Conservation (phyloP, 2,888 invertebrate species). For the Tipula unca region DNA sequence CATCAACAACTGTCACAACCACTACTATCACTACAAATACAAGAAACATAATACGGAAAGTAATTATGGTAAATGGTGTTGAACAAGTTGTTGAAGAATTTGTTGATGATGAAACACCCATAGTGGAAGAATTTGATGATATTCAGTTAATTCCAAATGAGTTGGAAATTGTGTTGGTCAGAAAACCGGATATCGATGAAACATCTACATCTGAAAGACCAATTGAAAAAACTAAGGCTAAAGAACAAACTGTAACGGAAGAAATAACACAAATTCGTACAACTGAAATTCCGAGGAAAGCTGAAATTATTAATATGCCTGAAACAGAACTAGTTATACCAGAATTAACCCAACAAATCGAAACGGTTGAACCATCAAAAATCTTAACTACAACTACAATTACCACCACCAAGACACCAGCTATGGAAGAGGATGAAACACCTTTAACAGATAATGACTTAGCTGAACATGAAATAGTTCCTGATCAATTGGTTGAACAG, state of each 20-base stretch:
- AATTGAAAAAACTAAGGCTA: not conserved
- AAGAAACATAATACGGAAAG: constrained; percentile 63
- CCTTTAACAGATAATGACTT: not conserved
- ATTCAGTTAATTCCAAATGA: not conserved
- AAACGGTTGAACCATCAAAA: not conserved
- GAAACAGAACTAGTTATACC: not conserved
- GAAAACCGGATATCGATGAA: not conserved
- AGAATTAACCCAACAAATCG: not conserved
- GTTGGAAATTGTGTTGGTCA: not conserved
- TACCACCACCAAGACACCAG: not conserved
- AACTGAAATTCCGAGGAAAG: not conserved
- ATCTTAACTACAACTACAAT: not conserved
- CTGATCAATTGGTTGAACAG: not conserved
- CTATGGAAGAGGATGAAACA: not conserved
- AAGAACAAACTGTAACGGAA: not conserved
- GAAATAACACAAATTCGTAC: not conserved
- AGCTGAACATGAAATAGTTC: not conserved
- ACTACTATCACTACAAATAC: constrained; percentile 56
- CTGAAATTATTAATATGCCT: not conserved
- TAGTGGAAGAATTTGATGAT: not conserved
- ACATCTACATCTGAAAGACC: not conserved
- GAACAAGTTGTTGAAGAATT: constrained; percentile 77
- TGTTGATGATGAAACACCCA: constrained; percentile 48
- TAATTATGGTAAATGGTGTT: constrained; percentile 72
- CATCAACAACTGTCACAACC: constrained; percentile 19